Evolutionary conservation across 2,888 invertebrate species (phyloP).

Genomic region (Bruchidius siliquastri): DNA sequence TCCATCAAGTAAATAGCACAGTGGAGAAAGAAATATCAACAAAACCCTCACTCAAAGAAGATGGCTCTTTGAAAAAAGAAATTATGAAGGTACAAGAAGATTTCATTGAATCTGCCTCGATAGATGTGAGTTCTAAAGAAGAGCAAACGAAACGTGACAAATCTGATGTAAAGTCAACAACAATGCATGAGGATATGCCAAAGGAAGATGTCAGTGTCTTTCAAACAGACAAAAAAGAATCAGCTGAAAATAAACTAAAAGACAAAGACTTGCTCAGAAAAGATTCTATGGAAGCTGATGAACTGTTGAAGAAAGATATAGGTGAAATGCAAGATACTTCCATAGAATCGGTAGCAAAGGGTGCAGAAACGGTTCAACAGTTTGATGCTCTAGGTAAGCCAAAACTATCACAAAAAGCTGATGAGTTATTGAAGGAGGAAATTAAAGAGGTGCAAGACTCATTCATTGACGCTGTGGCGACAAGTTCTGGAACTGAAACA

Average conservation of each 20-base stretch:
- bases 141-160: background rate
- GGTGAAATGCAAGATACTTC: background rate
- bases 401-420: background rate
- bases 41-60: background rate
- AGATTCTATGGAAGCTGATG: background rate
- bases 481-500: background rate
- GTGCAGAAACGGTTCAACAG: too few species aligned
- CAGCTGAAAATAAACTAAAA: too few species aligned
- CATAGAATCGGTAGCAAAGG: too few species aligned
- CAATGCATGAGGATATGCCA: too few species aligned
- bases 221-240: too few species aligned
- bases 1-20: background rate
- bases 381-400: background rate
- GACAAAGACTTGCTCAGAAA: background rate
- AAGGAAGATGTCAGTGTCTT: too few species aligned
- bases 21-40: background rate
- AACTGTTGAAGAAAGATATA: background rate
- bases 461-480: background rate
- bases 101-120: background rate
- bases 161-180: background rate
- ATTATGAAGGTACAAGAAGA: background rate
- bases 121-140: background rate
- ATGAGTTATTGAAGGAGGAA: background rate
- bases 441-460: slow-evolving; percentile 1
- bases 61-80: background rate